Evolutionary conservation across 1,140 invertebrate genomes (phyloP), one percentile per base, ranked within the genome.

Genomic region (Listronotus bonariensis): DNA sequence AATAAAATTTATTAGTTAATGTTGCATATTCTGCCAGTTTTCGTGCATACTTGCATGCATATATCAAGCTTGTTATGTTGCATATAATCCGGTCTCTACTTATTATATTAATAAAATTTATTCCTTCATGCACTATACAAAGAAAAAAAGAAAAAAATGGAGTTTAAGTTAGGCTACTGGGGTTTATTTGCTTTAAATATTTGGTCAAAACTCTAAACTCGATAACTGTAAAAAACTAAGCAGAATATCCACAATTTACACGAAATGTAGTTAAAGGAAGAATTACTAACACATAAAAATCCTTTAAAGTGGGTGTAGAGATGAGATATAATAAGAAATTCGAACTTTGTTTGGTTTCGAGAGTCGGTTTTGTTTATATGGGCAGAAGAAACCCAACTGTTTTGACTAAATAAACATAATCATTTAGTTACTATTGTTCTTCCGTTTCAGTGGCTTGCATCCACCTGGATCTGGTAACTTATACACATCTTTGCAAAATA

Each of bases 361-460:
- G 52, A 62, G 68, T 61, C 46, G 46, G 59, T 26, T 69, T 67
- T 69, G 68, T 69, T 69, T 69, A 69, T 64, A 63, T 66, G 68
- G 65, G 59, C 45, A 45, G 68, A 69, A 64, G 60, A 63, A 67
- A 64, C 68, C 68, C 68, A 69, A 69, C 68, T 69, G 68, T 65
- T 58, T 64, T 66, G 60, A 56, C 68, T 69, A 69, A 69, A 69
- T 69, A 69, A 69, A 69, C 68, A 69, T 41, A 38, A 55, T 60
- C 59, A 49, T 59, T 63, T 59, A 65, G 67, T 61, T 65, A 65
- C 49, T 62, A 69, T 69, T 69, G 68, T 69, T 69, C 64, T 67
- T 66, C 68, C 68, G 62, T 64, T 67, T 49, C 59, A 61, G 60
- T 69, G 56, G 68, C 64, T 61, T 69, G 68, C 60, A 58, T 64